Evolutionary conservation across 2,888 invertebrate genomes (phyloP), one percentile per base, ranked within the genome.

Genomic region (Melanotus villosus): DNA sequence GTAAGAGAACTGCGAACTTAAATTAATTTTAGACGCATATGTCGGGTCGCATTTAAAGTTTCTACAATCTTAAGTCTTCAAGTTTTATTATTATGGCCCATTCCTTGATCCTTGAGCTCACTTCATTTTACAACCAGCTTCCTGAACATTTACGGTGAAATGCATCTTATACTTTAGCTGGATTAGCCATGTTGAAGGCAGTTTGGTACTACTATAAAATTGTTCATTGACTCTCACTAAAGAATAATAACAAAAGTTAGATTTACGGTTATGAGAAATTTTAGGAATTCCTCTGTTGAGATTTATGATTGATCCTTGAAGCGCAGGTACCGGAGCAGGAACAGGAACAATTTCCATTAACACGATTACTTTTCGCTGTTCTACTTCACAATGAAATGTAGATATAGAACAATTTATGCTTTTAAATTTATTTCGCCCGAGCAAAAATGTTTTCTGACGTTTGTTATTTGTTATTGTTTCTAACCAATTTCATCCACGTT

Each of bases 71-170:
- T 45, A 56, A 65, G 68, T 54, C 64, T 65, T 65, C 52, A 58
- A 68, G 68, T 68, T 68, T 68, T 68, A 68, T 68, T 68, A 65
- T 68, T 68, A 68, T 65, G 43, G 54, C 52, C 54, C 65, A 54
- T 66, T 60, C 59, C 58, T 68, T 59, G 58, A 68, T 68, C 57
- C 63, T 68, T 47, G 32, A 57, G 63, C 57, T 58, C 64, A 65
- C 68, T 65, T 68, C 60, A 65, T 65, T 68, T 64, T 68, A 68
- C 65, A 65, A 45, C 54, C 66, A 60, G 56, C 32, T 68, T 65
- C 43, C 41, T 50, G 64, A 68, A 68, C 65, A 68, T 65, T 59
- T 43, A 16, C 56, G 54, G 30, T 34, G 32, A 65, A 56, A 57
- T 56, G 64, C 64, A 64, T 43, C 56, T 63, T 52, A 63, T 63